These are phyloP conservation scores for Myotis brandtii DNA, from an alignment of 2,113 vertebrate species.

Conservation along the genomic window DNA sequence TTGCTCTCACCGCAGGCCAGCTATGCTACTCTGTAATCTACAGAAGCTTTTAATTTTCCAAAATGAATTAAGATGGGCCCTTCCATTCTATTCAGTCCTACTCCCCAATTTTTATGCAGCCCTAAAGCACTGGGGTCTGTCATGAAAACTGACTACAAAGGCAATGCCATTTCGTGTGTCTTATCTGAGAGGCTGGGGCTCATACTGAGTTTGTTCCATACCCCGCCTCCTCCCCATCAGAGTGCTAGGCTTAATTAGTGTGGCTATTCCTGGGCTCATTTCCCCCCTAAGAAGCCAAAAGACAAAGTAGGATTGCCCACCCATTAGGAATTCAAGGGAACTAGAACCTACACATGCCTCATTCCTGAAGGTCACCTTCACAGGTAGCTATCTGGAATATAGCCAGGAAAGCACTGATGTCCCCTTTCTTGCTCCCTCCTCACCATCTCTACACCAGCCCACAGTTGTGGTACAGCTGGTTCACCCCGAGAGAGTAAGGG, in stretches of 20 bases:
- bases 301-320: not conserved
- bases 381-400: not conserved
- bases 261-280: not conserved
- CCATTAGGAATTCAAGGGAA: not conserved
- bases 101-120: not conserved
- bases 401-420: not conserved
- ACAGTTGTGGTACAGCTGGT: not conserved
- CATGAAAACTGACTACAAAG: slow-evolving; percentile 31
- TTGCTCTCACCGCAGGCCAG: slow-evolving; percentile 50
- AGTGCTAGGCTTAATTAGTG: not conserved
- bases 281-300: not conserved
- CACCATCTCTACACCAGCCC: not conserved
- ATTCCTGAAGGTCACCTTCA: not conserved
- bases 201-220: not conserved
- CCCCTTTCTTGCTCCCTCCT: not conserved
- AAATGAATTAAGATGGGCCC: slow-evolving; percentile 44
- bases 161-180: not conserved
- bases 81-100: not conserved
- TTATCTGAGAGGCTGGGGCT: not conserved
- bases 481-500: not conserved
- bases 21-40: slow-evolving; percentile 61
- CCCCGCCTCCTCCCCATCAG: not conserved
- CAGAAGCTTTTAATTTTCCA: slow-evolving; percentile 72
- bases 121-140: not conserved
- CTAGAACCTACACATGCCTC: not conserved